Evolutionary conservation across 1,140 invertebrate genomes (phyloP).

Genomic region (Lepidotrigona ventralis): DNA sequence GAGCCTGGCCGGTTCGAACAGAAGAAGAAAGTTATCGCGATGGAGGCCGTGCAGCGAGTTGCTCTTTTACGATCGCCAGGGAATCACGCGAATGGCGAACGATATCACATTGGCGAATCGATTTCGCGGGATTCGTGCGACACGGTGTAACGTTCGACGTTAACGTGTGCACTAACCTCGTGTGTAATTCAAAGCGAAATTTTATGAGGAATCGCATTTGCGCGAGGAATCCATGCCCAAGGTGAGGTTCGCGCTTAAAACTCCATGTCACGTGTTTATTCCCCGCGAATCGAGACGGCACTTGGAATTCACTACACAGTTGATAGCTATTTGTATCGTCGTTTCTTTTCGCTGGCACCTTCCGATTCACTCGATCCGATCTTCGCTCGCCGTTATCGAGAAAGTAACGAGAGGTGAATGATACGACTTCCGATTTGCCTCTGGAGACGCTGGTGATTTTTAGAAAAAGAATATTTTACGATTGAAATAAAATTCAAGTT

Average conservation of each 20-base stretch:
- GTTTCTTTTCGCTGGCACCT: background rate
- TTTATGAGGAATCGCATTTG: slow-evolving; percentile 8
- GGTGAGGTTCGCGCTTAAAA: background rate
- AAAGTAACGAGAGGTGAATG: background rate
- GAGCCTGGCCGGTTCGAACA: background rate
- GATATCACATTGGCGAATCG: background rate
- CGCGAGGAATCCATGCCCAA: background rate
- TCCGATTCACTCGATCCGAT: background rate
- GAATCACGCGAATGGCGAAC: background rate
- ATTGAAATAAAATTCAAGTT: background rate
- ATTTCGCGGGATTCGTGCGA: background rate
- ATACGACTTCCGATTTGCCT: background rate
- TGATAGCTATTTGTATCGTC: background rate
- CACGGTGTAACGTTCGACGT: slow-evolving; percentile 6
- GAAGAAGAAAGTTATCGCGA: background rate
- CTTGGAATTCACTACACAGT: background rate
- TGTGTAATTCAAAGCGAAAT: slow-evolving; percentile 19
- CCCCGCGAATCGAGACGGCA: background rate
- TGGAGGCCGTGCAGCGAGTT: background rate
- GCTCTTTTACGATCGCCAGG: background rate
- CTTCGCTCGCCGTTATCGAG: background rate
- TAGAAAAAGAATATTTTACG: background rate
- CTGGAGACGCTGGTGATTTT: background rate
- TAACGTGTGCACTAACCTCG: background rate
- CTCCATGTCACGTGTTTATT: background rate